Conservation (phyloP, 2,113 vertebrate genomes). For the Turdus rufiventris region DNA sequence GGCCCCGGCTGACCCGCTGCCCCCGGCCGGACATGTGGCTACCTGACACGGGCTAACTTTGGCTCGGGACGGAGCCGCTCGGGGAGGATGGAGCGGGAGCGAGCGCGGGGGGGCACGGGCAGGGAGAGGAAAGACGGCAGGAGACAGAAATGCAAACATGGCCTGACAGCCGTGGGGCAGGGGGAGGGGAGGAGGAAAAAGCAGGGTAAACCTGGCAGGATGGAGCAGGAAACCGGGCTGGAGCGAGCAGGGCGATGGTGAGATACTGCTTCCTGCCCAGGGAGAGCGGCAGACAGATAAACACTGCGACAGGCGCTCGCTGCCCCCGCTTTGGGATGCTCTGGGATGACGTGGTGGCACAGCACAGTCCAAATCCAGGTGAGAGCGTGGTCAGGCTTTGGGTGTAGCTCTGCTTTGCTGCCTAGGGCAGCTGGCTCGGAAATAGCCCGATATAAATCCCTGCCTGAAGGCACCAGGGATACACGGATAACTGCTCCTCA, state of each 20-base stretch:
- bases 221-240: constrained; percentile 75
- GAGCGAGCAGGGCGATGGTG: constrained; percentile 69
- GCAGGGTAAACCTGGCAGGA: constrained; percentile 71
- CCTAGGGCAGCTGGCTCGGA: neutral
- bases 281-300: constrained; percentile 65
- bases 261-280: constrained; percentile 74
- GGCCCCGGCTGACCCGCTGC: constrained; percentile 79
- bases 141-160: constrained; percentile 76
- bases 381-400: neutral
- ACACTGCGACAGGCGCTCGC: neutral
- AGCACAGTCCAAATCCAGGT: neutral
- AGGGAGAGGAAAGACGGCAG: constrained; percentile 63
- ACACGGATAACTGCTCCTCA: neutral
- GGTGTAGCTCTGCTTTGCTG: neutral
- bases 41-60: constrained; percentile 70
- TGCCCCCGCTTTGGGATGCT: neutral
- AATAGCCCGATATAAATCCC: neutral
- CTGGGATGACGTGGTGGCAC: neutral
- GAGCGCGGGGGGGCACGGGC: neutral
- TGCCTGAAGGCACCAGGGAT: neutral
- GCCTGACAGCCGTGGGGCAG: constrained; percentile 61
- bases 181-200: constrained; percentile 67
- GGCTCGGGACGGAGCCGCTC: constrained; percentile 54
- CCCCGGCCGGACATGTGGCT: constrained; percentile 68
- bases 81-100: constrained; percentile 54